Evolutionary conservation across 1,140 invertebrate genomes (phyloP), one percentile per base, ranked within the genome.

Genomic region (Aphidius ervi): DNA sequence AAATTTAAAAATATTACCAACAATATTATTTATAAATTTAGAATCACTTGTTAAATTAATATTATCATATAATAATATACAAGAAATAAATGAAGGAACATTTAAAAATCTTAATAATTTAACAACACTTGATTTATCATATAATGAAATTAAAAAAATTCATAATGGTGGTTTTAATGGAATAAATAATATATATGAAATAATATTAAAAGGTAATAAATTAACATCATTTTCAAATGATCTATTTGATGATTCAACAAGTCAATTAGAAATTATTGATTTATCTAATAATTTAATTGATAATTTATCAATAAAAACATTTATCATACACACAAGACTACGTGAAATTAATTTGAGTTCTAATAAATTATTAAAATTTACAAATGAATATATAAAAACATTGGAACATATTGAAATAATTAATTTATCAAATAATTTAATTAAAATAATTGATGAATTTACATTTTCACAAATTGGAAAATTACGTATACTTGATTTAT

Each of bases 331-430:
- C 75, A 87, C 89, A 0, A 80, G 88, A 40, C 69, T 95, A 20
- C 82, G 82, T 49, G 78, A 82, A 71, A 84, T 95, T 8, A 82
- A 84, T 54, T 83, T 92, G 0, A 79, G 83, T 0, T 81, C 85
- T 49, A 95, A 95, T 74, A 85, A 88, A 70, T 89, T 94, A 63
- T 87, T 86, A 58, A 88, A 89, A 70, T 93, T 94, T 74, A 89
- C 90, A 0, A 87, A 89, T 9, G 91, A 94, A 73, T 81, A 92
- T 46, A 86, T 94, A 58, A 84, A 85, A 61, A 83, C 85, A 53
- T 75, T 91, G 50, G 88, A 91, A 71, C 90, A 87, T 69, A 74
- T 95, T 39, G 85, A 91, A 70, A 74, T 81, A 53, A 76, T 96
- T 1, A 86, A 92, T 71, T 77, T 95, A n/a, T 87, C 87, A 3